These are phyloP conservation scores for Microplitis manilae DNA, from an alignment of 2,888 invertebrate genomes.

Conservation along the genomic window DNA sequence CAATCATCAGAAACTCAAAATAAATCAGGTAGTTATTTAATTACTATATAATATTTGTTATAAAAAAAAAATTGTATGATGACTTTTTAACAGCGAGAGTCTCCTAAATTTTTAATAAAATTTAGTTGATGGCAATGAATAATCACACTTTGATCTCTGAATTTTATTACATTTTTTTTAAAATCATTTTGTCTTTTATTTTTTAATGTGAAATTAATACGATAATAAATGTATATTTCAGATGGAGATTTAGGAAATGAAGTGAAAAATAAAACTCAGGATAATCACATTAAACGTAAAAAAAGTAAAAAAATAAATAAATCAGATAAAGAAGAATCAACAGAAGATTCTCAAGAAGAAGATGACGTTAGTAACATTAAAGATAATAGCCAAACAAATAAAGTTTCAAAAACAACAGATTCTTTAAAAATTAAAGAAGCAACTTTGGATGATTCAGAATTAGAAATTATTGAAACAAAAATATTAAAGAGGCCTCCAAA, in stretches of 20 bases:
- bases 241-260: constrained; percentile 33
- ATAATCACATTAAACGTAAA: constrained; percentile 28
- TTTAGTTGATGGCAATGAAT: constrained; percentile 59
- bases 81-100: constrained; percentile 51
- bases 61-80: constrained; percentile 41
- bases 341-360: constrained; percentile 4
- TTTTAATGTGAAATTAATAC: constrained; percentile 21
- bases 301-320: constrained; percentile 34
- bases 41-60: not conserved
- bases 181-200: constrained; percentile 24
- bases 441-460: not conserved
- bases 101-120: constrained; percentile 46
- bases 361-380: not conserved
- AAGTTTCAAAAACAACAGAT: not conserved
- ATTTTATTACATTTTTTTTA: constrained; percentile 26
- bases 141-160: constrained; percentile 70
- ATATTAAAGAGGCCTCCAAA: constrained; percentile 54
- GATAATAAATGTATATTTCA: constrained; percentile 43
- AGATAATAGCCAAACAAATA: not conserved
- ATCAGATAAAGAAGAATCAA: constrained; percentile 15
- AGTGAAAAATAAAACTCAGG: constrained; percentile 1
- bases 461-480: constrained; percentile 44
- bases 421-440: not conserved
- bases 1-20: constrained; percentile 46
- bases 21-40: constrained; percentile 44